Evolutionary conservation across 2,888 invertebrate species (phyloP), one percentile per base, ranked within the genome.

Genomic region (Drosophila gaucha): DNA sequence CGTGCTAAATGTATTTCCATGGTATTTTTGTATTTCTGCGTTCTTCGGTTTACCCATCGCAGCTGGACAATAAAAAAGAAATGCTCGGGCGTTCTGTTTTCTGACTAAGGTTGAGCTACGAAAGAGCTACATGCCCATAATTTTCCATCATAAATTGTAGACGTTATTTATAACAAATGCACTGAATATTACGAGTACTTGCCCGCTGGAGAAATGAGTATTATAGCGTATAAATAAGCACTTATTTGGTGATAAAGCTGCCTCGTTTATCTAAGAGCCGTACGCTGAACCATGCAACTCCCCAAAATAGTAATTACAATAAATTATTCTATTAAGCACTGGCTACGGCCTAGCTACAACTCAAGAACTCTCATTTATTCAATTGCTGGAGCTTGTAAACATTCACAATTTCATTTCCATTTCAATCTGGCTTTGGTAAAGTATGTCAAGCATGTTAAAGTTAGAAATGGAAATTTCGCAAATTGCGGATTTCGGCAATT

Each of bases 211-310:
- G 39, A 65, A 64, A 63, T 33, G 39, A 54, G 65, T 73, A 71
- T 75, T 73, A 60, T 57, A 51, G 55, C 72, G 77, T 58, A 76
- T 76, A 72, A 76, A 74, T 72, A 76, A 74, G 73, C 76, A 74
- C 57, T 74, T 71, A 72, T 57, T 72, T 57, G 54, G 66, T 76
- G 66, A 74, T 76, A 71, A 76, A 74, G 72, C 60, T 33, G 56
- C 22, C 43, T 67, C 73, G 67, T 74, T 74, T 62, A 76, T 74
- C 60, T 68, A 35, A 33, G 38, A 16, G 18, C 52, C 20, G 20
- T 24, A 54, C 30, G 52, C 58, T 12, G 41, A 8, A 14, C 14
- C 71, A 16, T 36, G 36, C n/a, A 49, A 70, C 43, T 52, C 52
- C 35, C 35, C 14, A n/a, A 31, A 75, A 57, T 71, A 57, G 73